Evolutionary conservation across 2,113 vertebrate genomes (phyloP).

Genomic region (Chaetodon auriga): DNA sequence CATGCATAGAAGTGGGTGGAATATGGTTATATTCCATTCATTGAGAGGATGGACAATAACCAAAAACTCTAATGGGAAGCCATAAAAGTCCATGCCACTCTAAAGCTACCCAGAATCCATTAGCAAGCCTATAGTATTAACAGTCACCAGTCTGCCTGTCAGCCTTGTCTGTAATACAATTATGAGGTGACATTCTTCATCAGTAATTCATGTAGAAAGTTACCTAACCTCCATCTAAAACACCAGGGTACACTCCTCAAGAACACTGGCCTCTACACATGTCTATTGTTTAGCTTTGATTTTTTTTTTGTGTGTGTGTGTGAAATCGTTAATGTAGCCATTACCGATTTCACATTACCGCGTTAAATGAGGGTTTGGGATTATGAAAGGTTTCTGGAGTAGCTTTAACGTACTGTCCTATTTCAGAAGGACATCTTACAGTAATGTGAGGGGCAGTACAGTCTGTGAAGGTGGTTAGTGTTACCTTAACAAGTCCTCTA

Average conservation of each 20-base stretch:
- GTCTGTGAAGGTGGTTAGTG: neutral
- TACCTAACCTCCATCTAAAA: neutral
- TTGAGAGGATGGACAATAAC: constrained; percentile 1
- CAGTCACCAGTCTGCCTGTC: neutral
- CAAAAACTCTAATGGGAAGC: constrained; percentile 18
- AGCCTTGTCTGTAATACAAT: neutral
- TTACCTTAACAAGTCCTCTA: neutral
- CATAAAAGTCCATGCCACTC: constrained; percentile 9
- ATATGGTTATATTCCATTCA: neutral
- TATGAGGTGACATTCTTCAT: neutral
- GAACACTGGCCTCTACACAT: neutral
- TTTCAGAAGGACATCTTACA: neutral
- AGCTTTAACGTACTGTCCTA: neutral
- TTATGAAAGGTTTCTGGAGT: neutral
- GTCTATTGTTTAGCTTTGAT: neutral
- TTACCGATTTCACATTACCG: neutral
- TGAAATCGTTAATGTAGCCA: neutral
- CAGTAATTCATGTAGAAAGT: neutral
- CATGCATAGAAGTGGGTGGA: neutral
- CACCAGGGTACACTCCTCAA: neutral
- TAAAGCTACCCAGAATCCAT: constrained; percentile 38
- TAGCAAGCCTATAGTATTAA: constrained; percentile 10
- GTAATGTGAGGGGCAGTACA: neutral
- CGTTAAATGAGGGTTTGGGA: neutral
- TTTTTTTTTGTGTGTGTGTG: neutral